Conservation (phyloP, 2,888 invertebrate genomes). For the Elmis aenea region DNA sequence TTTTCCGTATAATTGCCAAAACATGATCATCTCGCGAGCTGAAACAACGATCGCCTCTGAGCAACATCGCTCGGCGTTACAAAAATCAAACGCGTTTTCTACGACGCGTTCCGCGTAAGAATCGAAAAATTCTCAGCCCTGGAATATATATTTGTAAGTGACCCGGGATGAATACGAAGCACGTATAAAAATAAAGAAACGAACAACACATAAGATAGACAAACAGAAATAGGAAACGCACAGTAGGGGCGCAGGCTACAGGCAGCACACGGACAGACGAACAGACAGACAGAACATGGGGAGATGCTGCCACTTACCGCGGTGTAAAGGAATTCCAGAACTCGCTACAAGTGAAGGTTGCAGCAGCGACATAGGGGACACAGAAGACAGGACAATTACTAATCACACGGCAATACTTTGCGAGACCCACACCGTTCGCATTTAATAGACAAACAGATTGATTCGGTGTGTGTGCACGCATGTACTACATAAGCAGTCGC, state of each 20-base stretch:
- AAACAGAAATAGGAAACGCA: slow-evolving; percentile 48
- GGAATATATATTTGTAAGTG: slow-evolving; percentile 13
- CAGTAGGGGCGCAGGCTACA: slow-evolving; percentile 44
- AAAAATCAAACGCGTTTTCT: no score
- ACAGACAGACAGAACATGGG: slow-evolving; percentile 45
- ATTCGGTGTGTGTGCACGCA: slow-evolving; percentile 22
- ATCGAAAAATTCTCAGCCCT: neutral
- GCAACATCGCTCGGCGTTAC: no score
- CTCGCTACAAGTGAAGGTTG: slow-evolving; percentile 71
- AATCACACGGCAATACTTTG: slow-evolving; percentile 46
- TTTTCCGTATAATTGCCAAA: no score
- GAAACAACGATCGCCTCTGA: no score
- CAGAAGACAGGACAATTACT: slow-evolving; percentile 54
- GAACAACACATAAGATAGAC: slow-evolving; percentile 16
- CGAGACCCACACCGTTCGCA: slow-evolving; percentile 19
- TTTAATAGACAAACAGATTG: slow-evolving; percentile 1
- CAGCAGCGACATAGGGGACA: slow-evolving; percentile 68
- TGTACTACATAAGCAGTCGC: slow-evolving; percentile 39
- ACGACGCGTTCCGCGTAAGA: neutral
- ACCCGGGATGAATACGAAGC: slow-evolving; percentile 17
- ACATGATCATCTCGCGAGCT: no score
- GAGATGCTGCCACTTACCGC: slow-evolving; percentile 82
- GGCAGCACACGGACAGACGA: slow-evolving; percentile 47
- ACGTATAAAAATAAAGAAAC: slow-evolving; percentile 17
- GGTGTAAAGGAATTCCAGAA: slow-evolving; percentile 98